These are phyloP conservation scores for Sipha maydis DNA, from an alignment of 2,888 invertebrate genomes.

Conservation along the genomic window DNA sequence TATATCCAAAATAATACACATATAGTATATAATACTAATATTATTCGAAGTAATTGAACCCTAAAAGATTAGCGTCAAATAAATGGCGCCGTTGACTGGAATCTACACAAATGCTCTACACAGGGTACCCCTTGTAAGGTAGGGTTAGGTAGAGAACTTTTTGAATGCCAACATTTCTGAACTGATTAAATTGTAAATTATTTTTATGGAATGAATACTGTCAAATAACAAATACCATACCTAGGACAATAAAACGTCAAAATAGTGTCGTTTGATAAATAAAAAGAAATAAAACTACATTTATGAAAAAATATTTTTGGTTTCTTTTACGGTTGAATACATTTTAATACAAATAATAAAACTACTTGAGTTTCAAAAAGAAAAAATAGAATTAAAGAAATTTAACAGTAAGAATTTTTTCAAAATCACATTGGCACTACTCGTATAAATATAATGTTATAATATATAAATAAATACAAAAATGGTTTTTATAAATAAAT, in stretches of 20 bases:
- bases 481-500: too few species aligned
- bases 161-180: neutral
- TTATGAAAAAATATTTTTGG: neutral
- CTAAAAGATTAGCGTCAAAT: neutral
- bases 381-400: too few species aligned
- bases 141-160: neutral
- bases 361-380: too few species aligned
- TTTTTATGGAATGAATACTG: neutral
- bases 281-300: neutral
- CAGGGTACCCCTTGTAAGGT: neutral
- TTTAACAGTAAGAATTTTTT: too few species aligned
- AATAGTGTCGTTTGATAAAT: neutral
- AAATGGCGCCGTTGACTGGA: neutral
- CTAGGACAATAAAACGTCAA: neutral
- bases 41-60: neutral
- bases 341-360: neutral
- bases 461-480: too few species aligned
- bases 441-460: too few species aligned
- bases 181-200: slow-evolving; percentile 1
- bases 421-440: too few species aligned
- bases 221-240: too few species aligned
- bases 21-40: neutral
- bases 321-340: neutral
- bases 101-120: neutral
- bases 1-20: neutral